These are phyloP conservation scores for Neoscelio sp. DNA, from an alignment of 2,888 invertebrate genomes.

Conservation along the genomic window DNA sequence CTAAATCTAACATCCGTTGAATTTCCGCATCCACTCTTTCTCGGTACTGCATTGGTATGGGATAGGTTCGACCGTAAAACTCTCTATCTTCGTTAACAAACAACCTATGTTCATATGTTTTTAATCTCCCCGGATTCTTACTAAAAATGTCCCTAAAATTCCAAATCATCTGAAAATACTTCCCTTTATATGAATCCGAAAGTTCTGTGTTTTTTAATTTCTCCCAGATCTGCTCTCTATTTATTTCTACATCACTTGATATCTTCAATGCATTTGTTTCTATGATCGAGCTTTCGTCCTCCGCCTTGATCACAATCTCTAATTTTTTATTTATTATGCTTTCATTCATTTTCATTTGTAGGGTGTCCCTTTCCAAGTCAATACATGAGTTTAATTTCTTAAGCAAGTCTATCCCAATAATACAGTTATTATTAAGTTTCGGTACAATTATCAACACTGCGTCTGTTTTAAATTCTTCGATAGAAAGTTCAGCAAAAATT, in stretches of 20 bases:
- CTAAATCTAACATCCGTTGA: background rate
- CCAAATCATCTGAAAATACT: background rate
- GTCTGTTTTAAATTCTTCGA: too few species aligned
- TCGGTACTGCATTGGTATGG: too few species aligned
- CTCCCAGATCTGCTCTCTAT: background rate
- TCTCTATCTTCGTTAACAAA: background rate
- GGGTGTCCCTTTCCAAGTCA: too few species aligned
- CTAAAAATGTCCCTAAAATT: background rate
- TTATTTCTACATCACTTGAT: background rate
- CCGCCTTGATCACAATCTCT: too few species aligned
- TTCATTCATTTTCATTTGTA: too few species aligned
- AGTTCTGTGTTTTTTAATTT: background rate
- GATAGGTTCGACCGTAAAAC: background rate
- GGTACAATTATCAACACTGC: too few species aligned
- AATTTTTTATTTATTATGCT: too few species aligned
- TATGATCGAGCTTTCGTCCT: too few species aligned
- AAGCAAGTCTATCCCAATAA: too few species aligned
- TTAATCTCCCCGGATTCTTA: background rate
- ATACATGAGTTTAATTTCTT: too few species aligned
- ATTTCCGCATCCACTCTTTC: background rate
- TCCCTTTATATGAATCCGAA: background rate
- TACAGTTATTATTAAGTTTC: too few species aligned
- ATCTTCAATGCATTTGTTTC: background rate
- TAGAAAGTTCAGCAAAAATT: too few species aligned
- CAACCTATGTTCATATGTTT: background rate